These are phyloP conservation scores for Poeciliopsis presidionis DNA, from an alignment of 2,797 vertebrate species.

Conservation along the genomic window DNA sequence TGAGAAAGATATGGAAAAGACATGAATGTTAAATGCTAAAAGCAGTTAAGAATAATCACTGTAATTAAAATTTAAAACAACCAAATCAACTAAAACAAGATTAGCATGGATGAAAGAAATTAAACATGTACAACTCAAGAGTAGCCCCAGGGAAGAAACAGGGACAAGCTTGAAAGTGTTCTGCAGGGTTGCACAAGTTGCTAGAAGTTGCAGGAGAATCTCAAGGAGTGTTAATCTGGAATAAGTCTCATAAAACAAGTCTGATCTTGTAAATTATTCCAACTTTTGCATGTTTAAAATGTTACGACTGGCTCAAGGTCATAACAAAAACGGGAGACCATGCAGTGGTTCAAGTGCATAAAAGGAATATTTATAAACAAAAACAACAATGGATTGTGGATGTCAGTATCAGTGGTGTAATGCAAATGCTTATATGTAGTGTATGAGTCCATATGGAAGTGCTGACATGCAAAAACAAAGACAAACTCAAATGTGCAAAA, in stretches of 20 bases:
- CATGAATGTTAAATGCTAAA: slow-evolving; percentile 9
- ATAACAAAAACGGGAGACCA: too few relatives aligned
- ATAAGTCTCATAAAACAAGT: neutral
- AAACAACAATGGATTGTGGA: too few relatives aligned
- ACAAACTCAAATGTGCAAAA: too few relatives aligned
- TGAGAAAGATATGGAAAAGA: neutral
- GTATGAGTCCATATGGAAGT: too few relatives aligned
- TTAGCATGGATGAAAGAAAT: slow-evolving; percentile 16
- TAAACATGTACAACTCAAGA: slow-evolving; percentile 17
- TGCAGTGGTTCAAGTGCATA: too few relatives aligned
- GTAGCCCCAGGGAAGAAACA: slow-evolving; percentile 3
- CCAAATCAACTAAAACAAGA: slow-evolving; percentile 16
- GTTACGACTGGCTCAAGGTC: too few relatives aligned
- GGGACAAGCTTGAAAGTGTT: neutral
- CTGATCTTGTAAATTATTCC: neutral
- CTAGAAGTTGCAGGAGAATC: neutral
- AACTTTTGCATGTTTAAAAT: neutral
- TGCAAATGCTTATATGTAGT: too few relatives aligned
- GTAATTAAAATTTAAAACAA: slow-evolving; percentile 16
- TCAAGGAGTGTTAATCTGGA: neutral
- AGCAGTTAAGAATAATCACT: slow-evolving; percentile 18
- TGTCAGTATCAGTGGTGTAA: neutral
- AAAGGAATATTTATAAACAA: too few relatives aligned
- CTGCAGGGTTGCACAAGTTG: neutral
- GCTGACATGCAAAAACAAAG: too few relatives aligned